phyloP scores from a whole-genome alignment of 2,113 vertebrate genomes.

The Ptychochromis oligacanthus region DNA sequence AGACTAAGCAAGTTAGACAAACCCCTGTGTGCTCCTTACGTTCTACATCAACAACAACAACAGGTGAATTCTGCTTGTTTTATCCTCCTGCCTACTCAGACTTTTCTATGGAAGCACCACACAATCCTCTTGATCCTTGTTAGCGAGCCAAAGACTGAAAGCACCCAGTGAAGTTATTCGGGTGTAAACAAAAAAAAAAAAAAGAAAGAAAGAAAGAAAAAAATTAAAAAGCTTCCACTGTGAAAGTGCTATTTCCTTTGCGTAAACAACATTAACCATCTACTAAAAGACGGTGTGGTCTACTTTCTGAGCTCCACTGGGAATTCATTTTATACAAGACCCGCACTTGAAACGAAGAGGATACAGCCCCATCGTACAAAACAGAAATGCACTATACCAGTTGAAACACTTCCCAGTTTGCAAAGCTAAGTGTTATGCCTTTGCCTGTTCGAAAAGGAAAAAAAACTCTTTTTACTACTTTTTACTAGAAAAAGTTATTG shows the following conservation, averaged over 20 bases:
- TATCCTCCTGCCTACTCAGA: constrained; percentile 52
- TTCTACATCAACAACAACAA: constrained; percentile 59
- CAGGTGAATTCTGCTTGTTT: constrained; percentile 64
- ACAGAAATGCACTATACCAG: constrained; percentile 32
- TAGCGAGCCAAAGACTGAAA: constrained; percentile 49
- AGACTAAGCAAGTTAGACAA: constrained; percentile 28
- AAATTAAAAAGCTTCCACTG: constrained; percentile 44
- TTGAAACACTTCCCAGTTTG: constrained; percentile 42
- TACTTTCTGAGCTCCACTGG: constrained; percentile 69
- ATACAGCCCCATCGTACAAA: constrained; percentile 3
- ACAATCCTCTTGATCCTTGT: constrained; percentile 69
- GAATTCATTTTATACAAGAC: constrained; percentile 50
- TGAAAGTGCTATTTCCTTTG: constrained; percentile 64
- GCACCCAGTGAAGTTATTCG: constrained; percentile 59
- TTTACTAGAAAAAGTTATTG: constrained; percentile 58
- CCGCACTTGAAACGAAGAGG: constrained; percentile 45
- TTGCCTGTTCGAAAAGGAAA: constrained; percentile 36
- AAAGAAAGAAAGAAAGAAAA: constrained; percentile 11
- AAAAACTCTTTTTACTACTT: constrained; percentile 48
- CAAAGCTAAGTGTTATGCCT: constrained; percentile 9
- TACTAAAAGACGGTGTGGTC: constrained; percentile 60
- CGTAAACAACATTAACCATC: constrained; percentile 70
- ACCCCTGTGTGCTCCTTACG: constrained; percentile 38
- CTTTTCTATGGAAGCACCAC: constrained; percentile 24
- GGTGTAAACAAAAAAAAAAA: constrained; percentile 58